phyloP scores from a whole-genome alignment of 2,888 invertebrate species.

The Deroplatys truncata region DNA sequence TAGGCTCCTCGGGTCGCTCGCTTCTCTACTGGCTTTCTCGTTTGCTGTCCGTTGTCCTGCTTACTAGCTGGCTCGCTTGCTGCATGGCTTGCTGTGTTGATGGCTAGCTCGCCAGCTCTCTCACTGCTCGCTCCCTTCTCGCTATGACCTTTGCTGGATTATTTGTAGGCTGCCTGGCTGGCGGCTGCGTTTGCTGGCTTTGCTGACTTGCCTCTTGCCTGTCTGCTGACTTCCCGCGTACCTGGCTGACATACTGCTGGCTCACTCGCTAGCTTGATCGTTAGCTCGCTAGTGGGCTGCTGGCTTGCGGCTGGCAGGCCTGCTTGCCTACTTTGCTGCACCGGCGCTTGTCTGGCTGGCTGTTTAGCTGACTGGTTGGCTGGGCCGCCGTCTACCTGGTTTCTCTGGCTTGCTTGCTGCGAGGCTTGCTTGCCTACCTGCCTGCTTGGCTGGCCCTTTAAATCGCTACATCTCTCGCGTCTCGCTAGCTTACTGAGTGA shows the following conservation, averaged over 20 bases:
- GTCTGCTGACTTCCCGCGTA: neutral
- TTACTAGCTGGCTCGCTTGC: no score
- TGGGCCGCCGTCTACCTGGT: neutral
- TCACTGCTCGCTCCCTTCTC: no score
- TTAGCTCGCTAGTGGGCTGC: neutral
- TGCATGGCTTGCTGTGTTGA: no score
- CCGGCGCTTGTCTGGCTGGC: neutral
- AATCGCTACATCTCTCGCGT: neutral
- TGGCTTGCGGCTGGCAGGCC: neutral
- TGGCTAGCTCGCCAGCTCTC: no score
- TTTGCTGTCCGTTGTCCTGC: no score
- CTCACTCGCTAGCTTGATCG: neutral
- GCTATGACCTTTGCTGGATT: no score
- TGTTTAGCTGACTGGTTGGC: neutral
- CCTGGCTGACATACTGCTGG: neutral
- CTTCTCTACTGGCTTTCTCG: no score
- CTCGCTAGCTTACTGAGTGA: neutral
- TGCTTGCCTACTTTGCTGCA: neutral
- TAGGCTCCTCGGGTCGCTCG: no score
- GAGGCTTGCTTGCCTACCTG: neutral
- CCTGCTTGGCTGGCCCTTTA: neutral
- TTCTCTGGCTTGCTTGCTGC: neutral
- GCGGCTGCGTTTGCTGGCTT: neutral
- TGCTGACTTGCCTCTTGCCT: no score
- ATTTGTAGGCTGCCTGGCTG: no score